Percentiles rank a stretch among this genome's conserved stretches.
These are phyloP conservation scores for Amphimedon queenslandica DNA, from an alignment of 37 sponge, comb jelly and placozoan genomes.

Conservation along the genomic window DNA sequence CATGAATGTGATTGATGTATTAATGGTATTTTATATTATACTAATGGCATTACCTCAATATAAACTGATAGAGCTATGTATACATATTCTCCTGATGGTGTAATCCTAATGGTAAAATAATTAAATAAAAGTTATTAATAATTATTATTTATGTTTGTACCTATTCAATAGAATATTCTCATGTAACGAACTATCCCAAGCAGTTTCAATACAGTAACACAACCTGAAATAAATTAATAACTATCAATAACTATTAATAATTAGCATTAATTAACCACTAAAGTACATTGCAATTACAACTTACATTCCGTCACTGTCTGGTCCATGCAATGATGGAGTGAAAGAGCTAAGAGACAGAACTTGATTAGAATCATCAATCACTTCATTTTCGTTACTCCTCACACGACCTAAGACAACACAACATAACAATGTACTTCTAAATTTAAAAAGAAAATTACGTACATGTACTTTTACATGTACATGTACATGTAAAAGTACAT, in stretches of 20 bases:
- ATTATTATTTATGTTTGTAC: conserved; percentile 10
- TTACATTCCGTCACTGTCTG: conserved; percentile 37
- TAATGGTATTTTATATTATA: too few relatives aligned
- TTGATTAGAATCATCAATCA: conserved; percentile 42
- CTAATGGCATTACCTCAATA: background rate
- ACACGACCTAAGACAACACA: conserved; percentile 45
- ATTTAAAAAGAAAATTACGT: too few relatives aligned
- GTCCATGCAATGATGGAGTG: conserved; percentile 17
- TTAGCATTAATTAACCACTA: too few relatives aligned
- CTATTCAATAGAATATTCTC: conserved; percentile 82
- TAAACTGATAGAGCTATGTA: background rate
- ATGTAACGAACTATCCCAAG: conserved; percentile 97
- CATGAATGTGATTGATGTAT: background rate
- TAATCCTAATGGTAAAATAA: background rate
- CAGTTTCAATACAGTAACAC: conserved; percentile 69
- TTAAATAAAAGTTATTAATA: background rate
- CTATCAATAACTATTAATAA: too few relatives aligned
- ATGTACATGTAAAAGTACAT: too few relatives aligned
- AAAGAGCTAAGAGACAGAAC: conserved; percentile 60
- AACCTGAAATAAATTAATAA: conserved; percentile 9
- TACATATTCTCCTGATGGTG: background rate
- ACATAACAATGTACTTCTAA: background rate
- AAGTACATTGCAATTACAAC: background rate
- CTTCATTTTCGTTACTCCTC: conserved; percentile 19
- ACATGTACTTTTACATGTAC: too few relatives aligned